Evolutionary conservation across 64 coral and sea anemone genomes (phyloP).

Genomic region (Montipora foliosa): DNA sequence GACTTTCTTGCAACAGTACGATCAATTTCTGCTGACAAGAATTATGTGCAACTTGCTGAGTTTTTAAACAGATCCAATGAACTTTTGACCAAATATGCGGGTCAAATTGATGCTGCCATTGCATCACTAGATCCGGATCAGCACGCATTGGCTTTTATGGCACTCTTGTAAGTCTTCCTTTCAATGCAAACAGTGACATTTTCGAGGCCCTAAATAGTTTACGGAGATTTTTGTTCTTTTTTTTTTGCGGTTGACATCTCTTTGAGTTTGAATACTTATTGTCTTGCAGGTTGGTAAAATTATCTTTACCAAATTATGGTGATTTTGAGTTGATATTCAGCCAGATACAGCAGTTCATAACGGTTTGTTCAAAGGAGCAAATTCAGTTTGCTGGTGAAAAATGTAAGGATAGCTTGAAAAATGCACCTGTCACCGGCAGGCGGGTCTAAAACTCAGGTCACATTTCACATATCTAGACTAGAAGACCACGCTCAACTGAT

Average conservation of each 20-base stretch:
- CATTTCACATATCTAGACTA: no score
- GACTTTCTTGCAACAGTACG: conserved; percentile 94
- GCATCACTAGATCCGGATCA: conserved; percentile 97
- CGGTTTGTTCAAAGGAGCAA: conserved; percentile 92
- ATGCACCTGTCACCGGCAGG: background rate
- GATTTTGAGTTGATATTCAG: conserved; percentile 95
- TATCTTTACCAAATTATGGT: conserved; percentile 89
- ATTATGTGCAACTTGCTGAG: conserved; percentile 90
- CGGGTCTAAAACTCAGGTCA: no score
- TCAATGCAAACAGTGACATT: background rate
- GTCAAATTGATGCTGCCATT: conserved; percentile 90
- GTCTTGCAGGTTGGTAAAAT: conserved; percentile 82
- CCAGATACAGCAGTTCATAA: conserved; percentile 96
- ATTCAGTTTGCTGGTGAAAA: conserved; percentile 95
- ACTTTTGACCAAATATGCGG: conserved; percentile 83
- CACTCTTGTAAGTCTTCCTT: conserved; percentile 76
- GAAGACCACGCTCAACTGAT: no score
- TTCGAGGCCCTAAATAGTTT: background rate
- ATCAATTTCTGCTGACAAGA: conserved; percentile 94
- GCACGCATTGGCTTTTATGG: conserved; percentile 96
- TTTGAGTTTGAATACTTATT: background rate
- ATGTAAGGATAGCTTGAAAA: conserved; percentile 70
- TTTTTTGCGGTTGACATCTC: background rate
- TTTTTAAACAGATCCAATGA: conserved; percentile 95
- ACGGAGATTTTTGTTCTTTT: background rate